Base-by-base conservation (phyloP, 2,888 invertebrate species). In the Drosophila pseudotalamancana region DNA sequence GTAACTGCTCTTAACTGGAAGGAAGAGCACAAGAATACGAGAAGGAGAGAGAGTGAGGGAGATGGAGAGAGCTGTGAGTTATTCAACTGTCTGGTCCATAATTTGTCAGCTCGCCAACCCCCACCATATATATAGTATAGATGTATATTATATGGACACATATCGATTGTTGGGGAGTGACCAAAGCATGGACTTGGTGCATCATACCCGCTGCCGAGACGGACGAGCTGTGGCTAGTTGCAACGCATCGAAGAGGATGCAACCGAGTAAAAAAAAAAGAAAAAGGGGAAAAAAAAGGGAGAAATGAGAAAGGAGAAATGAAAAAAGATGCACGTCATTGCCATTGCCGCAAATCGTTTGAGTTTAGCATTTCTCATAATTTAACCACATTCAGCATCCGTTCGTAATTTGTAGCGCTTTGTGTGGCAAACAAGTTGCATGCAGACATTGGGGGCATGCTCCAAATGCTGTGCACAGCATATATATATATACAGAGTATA, bases 391-490 rank as follows among this genome's bases (percentile, higher is more conserved):
- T 57, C 57, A 8, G 19, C 43, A 49, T 35, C 40, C 40, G 59
- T 48, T 39, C 37, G 50, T 63, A 59, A 63, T 68, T 77, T 73
- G 55, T 65, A 39, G 51, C 54, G 74, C 74, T 66, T 79, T 67
- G 40, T 64, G 48, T 11, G 48, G 48, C 48, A 53, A 62, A 59
- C 40, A 60, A 40, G 61, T 68, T 55, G 45, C 50, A 61, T 56
- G 66, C 67, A 32, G 61, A 27, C 40, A 34, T 27, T 42, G 42
- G 27, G 19, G 43, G 29, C 43, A 21, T 9, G 11, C 29, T 21
- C 53, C 43, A 11, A 34, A 19, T 34, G 54, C 53, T 11, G 5
- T 6, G 6, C 16, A 14, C 35, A 48, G 27, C 27, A 27, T 2
- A 6, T 0, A 42, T 6, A 16, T 3, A 6, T 6, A 6, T 6